phyloP scores from a whole-genome alignment of 2,888 invertebrate genomes.

The Tethea ocularis region DNA sequence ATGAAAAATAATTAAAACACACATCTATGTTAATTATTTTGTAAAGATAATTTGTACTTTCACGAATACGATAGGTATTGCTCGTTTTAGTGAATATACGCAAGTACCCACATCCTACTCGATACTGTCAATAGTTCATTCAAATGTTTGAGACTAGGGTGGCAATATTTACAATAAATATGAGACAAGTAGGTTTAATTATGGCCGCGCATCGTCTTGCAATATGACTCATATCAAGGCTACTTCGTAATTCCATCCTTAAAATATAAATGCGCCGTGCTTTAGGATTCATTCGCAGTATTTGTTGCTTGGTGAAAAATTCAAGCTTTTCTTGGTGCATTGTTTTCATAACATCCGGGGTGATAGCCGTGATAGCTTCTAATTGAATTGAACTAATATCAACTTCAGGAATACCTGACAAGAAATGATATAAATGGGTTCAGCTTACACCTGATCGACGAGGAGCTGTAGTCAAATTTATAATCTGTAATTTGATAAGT shows the following conservation, averaged over 20 bases:
- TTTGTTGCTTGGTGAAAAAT: constrained; percentile 70
- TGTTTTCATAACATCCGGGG: constrained; percentile 53
- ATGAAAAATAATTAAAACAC: too few relatives aligned
- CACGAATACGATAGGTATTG: too few relatives aligned
- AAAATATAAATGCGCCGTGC: constrained; percentile 67
- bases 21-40: too few relatives aligned
- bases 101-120: too few relatives aligned
- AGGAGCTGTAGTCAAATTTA: too few relatives aligned
- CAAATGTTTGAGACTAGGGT: constrained; percentile 17
- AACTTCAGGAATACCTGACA: constrained; percentile 58
- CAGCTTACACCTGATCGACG: too few relatives aligned
- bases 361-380: constrained; percentile 68
- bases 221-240: constrained; percentile 63
- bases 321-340: constrained; percentile 63
- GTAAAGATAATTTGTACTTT: too few relatives aligned
- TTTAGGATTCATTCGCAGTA: constrained; percentile 63
- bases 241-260: constrained; percentile 63
- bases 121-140: too few relatives aligned
- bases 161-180: constrained; percentile 21
- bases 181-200: constrained; percentile 12
- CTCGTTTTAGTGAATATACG: too few relatives aligned
- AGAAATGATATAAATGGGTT: not conserved
- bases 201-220: constrained; percentile 31
- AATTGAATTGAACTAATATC: constrained; percentile 68
- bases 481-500: not conserved